These are phyloP conservation scores for Ariolimax columbianus DNA, from an alignment of 2,888 invertebrate genomes.

Conservation along the genomic window DNA sequence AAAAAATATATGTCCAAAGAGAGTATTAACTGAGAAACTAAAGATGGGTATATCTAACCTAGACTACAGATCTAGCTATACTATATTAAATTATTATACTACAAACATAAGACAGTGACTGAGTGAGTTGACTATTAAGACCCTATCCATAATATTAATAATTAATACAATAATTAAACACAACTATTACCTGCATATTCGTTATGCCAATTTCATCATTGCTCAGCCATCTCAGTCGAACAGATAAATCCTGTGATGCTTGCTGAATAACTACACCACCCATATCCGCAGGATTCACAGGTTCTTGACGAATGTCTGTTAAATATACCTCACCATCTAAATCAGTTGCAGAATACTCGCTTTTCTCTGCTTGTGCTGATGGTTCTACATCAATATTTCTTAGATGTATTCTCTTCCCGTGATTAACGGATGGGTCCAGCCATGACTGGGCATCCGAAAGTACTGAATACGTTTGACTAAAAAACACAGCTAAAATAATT, in stretches of 20 bases:
- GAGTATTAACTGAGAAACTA: too few relatives aligned
- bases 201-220: constrained; percentile 79
- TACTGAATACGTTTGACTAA: constrained; percentile 41
- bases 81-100: too few relatives aligned
- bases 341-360: constrained; percentile 29
- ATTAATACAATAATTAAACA: too few relatives aligned
- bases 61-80: too few relatives aligned
- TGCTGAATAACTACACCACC: constrained; percentile 73
- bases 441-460: constrained; percentile 52
- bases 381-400: constrained; percentile 53
- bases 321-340: constrained; percentile 65
- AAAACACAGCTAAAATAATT: constrained; percentile 50
- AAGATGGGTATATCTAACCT: too few relatives aligned
- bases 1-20: too few relatives aligned
- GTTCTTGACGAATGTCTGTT: constrained; percentile 69
- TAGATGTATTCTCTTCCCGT: constrained; percentile 55
- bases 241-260: constrained; percentile 74
- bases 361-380: neutral
- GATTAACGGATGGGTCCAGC: constrained; percentile 52
- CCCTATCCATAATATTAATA: too few relatives aligned
- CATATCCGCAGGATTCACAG: constrained; percentile 68
- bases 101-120: too few relatives aligned
- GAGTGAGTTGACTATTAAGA: too few relatives aligned
- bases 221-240: constrained; percentile 74
- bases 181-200: constrained; percentile 79